phyloP scores from a whole-genome alignment of 2,113 vertebrate genomes.

The Pungitius pungitius region DNA sequence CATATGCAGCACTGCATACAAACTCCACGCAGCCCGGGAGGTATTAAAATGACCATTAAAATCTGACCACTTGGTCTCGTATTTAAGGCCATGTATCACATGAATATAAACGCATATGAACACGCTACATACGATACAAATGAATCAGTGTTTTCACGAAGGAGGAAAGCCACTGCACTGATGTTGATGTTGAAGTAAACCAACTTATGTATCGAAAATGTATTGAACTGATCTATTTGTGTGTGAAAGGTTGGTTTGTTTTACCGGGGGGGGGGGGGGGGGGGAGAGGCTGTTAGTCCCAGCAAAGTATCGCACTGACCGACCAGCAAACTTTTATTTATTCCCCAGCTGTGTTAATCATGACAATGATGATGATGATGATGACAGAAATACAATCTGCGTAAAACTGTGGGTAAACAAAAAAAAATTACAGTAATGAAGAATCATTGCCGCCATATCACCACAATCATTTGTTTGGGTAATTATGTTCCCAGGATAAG shows the following conservation, averaged over 20 bases:
- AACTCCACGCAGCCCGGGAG: neutral
- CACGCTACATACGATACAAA: neutral
- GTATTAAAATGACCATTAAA: neutral
- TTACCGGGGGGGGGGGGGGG: too few species aligned
- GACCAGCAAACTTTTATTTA: constrained; percentile 30
- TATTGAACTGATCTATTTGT: neutral
- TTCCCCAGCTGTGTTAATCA: constrained; percentile 27
- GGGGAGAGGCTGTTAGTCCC: neutral
- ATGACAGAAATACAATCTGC: constrained; percentile 35
- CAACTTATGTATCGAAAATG: neutral
- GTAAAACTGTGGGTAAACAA: constrained; percentile 57
- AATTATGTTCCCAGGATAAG: constrained; percentile 75
- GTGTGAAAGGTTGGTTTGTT: neutral
- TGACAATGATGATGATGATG: constrained; percentile 28
- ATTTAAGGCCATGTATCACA: neutral
- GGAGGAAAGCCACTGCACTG: neutral
- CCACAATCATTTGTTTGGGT: constrained; percentile 71
- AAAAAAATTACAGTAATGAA: constrained; percentile 68
- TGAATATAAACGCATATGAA: neutral
- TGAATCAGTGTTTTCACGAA: neutral
- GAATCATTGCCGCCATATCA: constrained; percentile 63
- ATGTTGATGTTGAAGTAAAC: too few species aligned
- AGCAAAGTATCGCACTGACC: constrained; percentile 6
- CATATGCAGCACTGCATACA: neutral
- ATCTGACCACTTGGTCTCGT: neutral